Evolutionary conservation across 2,113 vertebrate genomes (phyloP).

Genomic region (Myiagra hebetior): DNA sequence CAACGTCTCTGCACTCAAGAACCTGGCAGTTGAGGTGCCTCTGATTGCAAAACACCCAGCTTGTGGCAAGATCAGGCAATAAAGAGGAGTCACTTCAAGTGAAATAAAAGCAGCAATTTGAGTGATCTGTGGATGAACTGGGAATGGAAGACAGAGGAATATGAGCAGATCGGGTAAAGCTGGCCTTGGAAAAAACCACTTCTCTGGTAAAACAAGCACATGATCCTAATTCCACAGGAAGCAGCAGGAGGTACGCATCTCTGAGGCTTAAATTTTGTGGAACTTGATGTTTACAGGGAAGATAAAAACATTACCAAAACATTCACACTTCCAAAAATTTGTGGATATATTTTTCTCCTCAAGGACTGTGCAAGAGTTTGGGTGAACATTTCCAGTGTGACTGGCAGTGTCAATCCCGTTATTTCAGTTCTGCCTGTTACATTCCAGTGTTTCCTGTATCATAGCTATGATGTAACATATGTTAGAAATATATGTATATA

Average conservation of each 20-base stretch:
- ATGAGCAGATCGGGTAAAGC: neutral
- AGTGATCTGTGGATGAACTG: neutral
- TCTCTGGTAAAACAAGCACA: neutral
- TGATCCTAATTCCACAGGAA: neutral
- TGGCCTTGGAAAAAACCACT: neutral
- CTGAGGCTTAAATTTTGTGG: neutral
- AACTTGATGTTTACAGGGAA: neutral
- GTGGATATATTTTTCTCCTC: neutral
- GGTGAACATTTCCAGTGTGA: neutral
- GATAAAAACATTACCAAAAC: neutral
- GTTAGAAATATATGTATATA: neutral
- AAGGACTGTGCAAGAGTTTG: neutral
- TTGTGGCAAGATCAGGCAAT: neutral
- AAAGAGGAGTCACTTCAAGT: neutral
- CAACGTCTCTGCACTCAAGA: neutral
- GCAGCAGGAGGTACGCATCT: neutral
- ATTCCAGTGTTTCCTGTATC: neutral
- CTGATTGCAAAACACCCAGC: neutral
- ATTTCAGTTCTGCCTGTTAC: neutral
- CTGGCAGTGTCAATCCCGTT: neutral
- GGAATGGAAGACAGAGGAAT: neutral
- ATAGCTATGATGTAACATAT: neutral
- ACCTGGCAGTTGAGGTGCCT: neutral
- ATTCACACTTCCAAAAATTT: neutral
- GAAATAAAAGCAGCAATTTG: neutral